These are phyloP conservation scores for Alviniconcha marisindica DNA, from an alignment of 1,140 invertebrate species.

Conservation along the genomic window DNA sequence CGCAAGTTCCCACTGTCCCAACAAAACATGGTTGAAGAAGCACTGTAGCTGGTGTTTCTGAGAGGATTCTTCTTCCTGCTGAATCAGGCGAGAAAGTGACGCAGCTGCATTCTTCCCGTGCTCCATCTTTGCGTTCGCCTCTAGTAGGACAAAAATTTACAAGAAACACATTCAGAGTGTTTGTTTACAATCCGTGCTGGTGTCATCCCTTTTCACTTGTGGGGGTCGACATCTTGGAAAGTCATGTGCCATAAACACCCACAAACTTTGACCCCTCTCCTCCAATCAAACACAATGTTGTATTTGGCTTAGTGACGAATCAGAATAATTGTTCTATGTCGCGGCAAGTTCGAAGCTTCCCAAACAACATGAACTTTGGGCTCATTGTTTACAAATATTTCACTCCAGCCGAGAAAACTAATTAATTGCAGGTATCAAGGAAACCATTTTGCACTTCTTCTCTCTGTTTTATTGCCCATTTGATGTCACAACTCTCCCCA, in stretches of 20 bases:
- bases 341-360: constrained; percentile 36
- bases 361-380: constrained; percentile 3
- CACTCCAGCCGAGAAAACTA: background rate
- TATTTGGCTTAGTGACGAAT: constrained; percentile 16
- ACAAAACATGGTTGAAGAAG: constrained; percentile 72
- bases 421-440: background rate
- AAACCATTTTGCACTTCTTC: no score
- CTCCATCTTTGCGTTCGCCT: constrained; percentile 46
- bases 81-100: constrained; percentile 42
- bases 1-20: constrained; percentile 75
- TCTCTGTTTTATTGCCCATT: no score
- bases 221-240: constrained; percentile 38
- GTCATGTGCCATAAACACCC: constrained; percentile 32
- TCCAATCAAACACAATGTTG: constrained; percentile 9
- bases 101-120: background rate
- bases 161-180: no score
- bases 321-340: constrained; percentile 12
- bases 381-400: background rate
- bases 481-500: no score
- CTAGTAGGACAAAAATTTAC: no score
- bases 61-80: constrained; percentile 54
- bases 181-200: background rate
- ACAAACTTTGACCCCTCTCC: constrained; percentile 4
- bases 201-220: constrained; percentile 20
- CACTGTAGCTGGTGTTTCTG: constrained; percentile 61